Conservation (phyloP, 2,113 vertebrate species). For the Aphyosemion australe region DNA sequence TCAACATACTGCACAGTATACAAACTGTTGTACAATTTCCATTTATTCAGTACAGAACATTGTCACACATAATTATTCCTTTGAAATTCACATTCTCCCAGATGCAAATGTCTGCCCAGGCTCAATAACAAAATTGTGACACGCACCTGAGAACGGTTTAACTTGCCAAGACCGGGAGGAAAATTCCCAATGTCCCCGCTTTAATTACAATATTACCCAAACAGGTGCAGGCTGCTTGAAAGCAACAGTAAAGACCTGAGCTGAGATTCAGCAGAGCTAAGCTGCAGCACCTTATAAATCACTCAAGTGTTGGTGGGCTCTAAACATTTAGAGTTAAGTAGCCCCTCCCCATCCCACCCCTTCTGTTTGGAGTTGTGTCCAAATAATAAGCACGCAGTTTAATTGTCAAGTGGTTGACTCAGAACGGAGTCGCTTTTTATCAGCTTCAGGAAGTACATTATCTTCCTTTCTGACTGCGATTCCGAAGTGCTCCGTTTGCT, state of each 20-base stretch:
- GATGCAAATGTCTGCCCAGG: constrained; percentile 31
- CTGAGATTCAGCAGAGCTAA: constrained; percentile 22
- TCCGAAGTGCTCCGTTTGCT: constrained; percentile 22
- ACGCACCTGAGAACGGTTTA: constrained; percentile 49
- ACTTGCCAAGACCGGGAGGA: constrained; percentile 59
- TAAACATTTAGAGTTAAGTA: neutral
- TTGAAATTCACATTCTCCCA: constrained; percentile 29
- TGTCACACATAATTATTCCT: constrained; percentile 20
- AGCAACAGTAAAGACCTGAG: constrained; percentile 30
- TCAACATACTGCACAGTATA: neutral
- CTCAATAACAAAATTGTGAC: constrained; percentile 39
- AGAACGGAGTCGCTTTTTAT: constrained; percentile 20
- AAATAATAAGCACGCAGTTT: constrained; percentile 14
- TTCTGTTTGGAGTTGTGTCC: constrained; percentile 14
- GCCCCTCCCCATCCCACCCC: neutral
- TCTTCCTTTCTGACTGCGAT: constrained; percentile 3
- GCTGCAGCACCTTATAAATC: constrained; percentile 13
- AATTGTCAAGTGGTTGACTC: constrained; percentile 19
- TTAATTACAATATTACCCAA: constrained; percentile 68
- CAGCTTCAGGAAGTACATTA: neutral
- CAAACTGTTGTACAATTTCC: neutral
- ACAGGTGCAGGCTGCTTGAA: constrained; percentile 55
- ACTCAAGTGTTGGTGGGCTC: neutral
- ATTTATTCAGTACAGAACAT: constrained; percentile 6
- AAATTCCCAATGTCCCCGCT: constrained; percentile 55